These are phyloP conservation scores for Arctia plantaginis DNA, from an alignment of 2,888 invertebrate species.

Conservation along the genomic window DNA sequence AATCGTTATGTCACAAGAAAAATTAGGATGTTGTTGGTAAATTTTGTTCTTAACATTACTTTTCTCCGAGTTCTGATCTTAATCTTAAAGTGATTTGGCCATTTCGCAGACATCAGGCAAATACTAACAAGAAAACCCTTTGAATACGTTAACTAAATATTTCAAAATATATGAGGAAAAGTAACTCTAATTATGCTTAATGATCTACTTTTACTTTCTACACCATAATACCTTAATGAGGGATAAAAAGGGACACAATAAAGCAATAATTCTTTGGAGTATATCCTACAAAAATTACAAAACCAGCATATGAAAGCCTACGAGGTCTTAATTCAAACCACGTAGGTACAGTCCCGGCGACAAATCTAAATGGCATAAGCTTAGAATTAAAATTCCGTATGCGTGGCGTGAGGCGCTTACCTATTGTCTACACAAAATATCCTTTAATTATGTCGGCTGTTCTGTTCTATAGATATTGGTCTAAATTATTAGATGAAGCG, in stretches of 20 bases:
- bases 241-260: slow-evolving; percentile 17
- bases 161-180: neutral
- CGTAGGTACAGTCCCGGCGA: slow-evolving; percentile 65
- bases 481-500: slow-evolving; percentile 20
- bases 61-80: too few relatives aligned
- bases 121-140: neutral
- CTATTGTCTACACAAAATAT: slow-evolving; percentile 82
- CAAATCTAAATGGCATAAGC: slow-evolving; percentile 76
- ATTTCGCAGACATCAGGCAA: neutral
- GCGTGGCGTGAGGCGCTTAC: slow-evolving; percentile 74
- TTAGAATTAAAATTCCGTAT: slow-evolving; percentile 81
- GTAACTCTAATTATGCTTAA: slow-evolving; percentile 7
- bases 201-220: slow-evolving; percentile 10
- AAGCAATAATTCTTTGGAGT: slow-evolving; percentile 24
- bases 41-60: too few relatives aligned
- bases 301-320: slow-evolving; percentile 39
- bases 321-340: slow-evolving; percentile 57
- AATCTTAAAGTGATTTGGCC: neutral
- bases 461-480: slow-evolving; percentile 58
- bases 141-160: neutral
- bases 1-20: too few relatives aligned
- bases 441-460: slow-evolving; percentile 76
- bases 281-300: slow-evolving; percentile 29
- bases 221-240: slow-evolving; percentile 15
- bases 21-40: too few relatives aligned